These are phyloP conservation scores for Dallia pectoralis DNA, from an alignment of 2,797 vertebrate species.

Conservation along the genomic window DNA sequence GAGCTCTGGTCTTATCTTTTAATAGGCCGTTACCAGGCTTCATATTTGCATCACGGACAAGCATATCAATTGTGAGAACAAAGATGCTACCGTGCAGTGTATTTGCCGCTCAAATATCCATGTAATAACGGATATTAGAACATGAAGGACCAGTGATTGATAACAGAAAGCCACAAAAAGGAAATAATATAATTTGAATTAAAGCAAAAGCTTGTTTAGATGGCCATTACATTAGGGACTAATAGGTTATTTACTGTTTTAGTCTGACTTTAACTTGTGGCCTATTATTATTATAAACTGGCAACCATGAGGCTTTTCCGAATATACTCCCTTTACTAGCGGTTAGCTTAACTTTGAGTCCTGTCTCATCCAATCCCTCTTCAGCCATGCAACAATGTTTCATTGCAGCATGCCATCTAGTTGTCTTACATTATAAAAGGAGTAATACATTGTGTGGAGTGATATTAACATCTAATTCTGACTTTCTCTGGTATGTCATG, in stretches of 20 bases:
- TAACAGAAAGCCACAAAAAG: background rate
- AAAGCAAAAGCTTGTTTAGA: background rate
- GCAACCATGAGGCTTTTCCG: background rate
- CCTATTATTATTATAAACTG: background rate
- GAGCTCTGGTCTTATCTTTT: background rate
- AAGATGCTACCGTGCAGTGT: background rate
- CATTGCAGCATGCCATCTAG: background rate
- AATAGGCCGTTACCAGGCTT: background rate
- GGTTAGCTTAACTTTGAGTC: background rate
- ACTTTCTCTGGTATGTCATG: background rate
- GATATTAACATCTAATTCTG: background rate
- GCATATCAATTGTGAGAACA: background rate
- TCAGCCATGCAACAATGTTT: background rate
- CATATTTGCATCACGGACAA: background rate
- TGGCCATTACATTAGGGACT: background rate
- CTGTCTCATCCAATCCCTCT: background rate
- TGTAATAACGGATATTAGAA: conserved; percentile 1
- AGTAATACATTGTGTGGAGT: background rate
- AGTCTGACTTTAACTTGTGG: background rate
- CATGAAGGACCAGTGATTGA: background rate
- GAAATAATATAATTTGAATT: background rate
- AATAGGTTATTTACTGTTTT: background rate
- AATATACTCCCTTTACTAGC: background rate
- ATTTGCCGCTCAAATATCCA: background rate
- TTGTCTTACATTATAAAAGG: background rate